Evolutionary conservation across 92 coral and sea anemone species (phyloP), one percentile per base, ranked within the genome.

Genomic region (Epizoanthus stellaris): DNA sequence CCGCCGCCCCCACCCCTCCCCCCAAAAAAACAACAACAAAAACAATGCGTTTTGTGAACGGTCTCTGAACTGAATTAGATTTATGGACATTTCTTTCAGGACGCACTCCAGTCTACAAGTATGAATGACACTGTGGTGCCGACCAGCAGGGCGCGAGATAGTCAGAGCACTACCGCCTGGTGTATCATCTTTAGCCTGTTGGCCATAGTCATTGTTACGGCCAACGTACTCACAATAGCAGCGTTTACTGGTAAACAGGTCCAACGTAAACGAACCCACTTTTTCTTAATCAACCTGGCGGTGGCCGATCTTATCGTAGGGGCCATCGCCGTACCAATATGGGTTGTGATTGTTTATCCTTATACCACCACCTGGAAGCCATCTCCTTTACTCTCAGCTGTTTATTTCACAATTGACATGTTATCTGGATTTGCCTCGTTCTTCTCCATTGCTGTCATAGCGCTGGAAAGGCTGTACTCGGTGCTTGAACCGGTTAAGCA

Each of bases 391-490:
- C 20, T 79, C 4, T 79, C 83, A 38, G 70, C 71, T 14, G 11
- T 79, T 12, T 79, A 79, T 63, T 79, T 79, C 62, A 79, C 83
- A 6, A n/a, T 36, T 20, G 83, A 79, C 72, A 79, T 79, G 83
- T 16, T 79, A 13, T 42, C 83, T 3, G 83, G 83, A 13, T 45
- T 79, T 20, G 43, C 83, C 15, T 79, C 83, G 42, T 79, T 79
- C 17, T 79, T 79, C 60, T 79, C 83, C 3, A 63, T 79, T 42
- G 61, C 83, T 19, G 83, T 63, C 0, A 79, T 79, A 62, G 72
- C 83, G n/a, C 12, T 79, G n/a, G 83, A 79, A 79, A 43, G 83
- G 34, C 47, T 79, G 16, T 79, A 62, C 20, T 63, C 72, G 59
- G 83, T 79, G 13, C 40, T 63, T 3, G 39, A 43, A 39, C 83